phyloP scores from a whole-genome alignment of 2,797 vertebrate species.

The Rhinoraja longicauda region DNA sequence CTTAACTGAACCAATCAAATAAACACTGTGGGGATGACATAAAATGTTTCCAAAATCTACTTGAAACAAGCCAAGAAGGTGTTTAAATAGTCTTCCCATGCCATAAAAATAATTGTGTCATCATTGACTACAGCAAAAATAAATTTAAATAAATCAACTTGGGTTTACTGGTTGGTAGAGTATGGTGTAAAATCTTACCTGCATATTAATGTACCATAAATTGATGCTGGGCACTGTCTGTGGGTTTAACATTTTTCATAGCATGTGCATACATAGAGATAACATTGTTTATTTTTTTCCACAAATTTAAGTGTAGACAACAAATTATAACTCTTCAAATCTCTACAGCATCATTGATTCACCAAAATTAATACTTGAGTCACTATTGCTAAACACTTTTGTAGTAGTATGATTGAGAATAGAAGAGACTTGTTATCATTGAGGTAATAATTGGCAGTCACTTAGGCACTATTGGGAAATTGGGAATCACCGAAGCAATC shows the following conservation, averaged over 20 bases:
- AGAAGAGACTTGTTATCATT: neutral
- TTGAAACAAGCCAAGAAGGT: no score
- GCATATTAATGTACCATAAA: neutral
- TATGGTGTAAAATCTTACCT: neutral
- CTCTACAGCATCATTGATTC: neutral
- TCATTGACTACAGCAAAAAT: neutral
- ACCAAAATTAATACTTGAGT: neutral
- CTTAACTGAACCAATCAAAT: no score
- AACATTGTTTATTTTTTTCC: neutral
- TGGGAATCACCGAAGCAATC: neutral
- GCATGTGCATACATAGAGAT: neutral
- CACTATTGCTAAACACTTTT: neutral
- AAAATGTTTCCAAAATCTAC: no score
- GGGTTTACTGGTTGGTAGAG: neutral
- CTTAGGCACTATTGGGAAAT: neutral
- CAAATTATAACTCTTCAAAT: neutral
- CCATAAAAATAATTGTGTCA: no score
- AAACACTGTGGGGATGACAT: no score
- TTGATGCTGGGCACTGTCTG: neutral
- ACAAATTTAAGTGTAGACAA: neutral
- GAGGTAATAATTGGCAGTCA: neutral
- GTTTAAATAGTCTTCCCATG: no score
- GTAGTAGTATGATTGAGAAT: neutral
- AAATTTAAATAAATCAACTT: neutral
- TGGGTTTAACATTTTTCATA: neutral